Evolutionary conservation across 2,888 invertebrate species (phyloP).

Genomic region (Chouioia cunea): DNA sequence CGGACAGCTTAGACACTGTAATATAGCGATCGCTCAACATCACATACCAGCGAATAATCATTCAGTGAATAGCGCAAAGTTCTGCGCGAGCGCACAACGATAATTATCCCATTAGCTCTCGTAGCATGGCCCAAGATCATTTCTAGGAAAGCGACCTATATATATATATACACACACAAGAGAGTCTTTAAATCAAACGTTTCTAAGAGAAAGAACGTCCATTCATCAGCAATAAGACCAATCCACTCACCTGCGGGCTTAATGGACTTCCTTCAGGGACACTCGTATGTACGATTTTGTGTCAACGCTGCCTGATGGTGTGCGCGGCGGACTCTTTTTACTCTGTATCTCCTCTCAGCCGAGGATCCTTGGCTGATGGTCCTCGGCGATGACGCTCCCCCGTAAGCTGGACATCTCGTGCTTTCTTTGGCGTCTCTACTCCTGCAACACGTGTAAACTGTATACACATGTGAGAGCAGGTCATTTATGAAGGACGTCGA

Average conservation of each 20-base stretch:
- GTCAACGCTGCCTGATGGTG: background rate
- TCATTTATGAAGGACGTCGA: too few relatives aligned
- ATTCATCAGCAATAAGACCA: background rate
- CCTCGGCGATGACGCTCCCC: background rate
- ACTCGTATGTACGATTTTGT: background rate
- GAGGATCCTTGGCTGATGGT: background rate
- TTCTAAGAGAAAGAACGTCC: constrained; percentile 10
- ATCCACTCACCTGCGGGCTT: constrained; percentile 27
- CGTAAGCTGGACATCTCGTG: background rate
- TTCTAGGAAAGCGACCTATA: constrained; percentile 23
- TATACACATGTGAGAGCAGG: too few relatives aligned
- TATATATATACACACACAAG: background rate
- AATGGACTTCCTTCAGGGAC: constrained; percentile 10
- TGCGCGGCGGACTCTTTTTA: background rate
- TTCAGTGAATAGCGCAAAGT: too few relatives aligned
- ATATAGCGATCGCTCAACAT: too few relatives aligned
- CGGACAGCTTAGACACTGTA: too few relatives aligned
- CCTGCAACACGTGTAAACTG: background rate
- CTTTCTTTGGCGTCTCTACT: background rate
- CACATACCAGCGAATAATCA: too few relatives aligned
- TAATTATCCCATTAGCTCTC: constrained; percentile 16
- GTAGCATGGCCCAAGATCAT: constrained; percentile 2
- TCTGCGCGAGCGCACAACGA: background rate
- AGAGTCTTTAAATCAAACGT: constrained; percentile 1
- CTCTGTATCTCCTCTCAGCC: too few relatives aligned